Base-by-base conservation (phyloP, 1,140 invertebrate species). In the Macrobrachium rosenbergii region DNA sequence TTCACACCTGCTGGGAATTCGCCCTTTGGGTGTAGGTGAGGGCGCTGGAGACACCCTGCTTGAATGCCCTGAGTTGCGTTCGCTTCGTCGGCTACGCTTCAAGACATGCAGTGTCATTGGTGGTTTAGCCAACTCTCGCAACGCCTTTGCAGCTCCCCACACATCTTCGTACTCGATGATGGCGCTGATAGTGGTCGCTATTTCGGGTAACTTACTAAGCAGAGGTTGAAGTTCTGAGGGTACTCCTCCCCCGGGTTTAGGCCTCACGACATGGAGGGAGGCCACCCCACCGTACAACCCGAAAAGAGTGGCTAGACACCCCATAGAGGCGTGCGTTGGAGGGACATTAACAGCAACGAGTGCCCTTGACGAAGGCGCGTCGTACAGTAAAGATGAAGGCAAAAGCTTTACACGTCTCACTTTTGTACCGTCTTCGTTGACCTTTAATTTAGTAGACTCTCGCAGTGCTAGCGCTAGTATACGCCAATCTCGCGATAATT, bases 391-490 rank as follows among this genome's bases (percentile, higher is more conserved):
- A 14, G 58, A 62, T 37, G 95, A 94, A 10, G 97, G 97, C 82
- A 99, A 92, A 2, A 97, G 95, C 63, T 96, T 95, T 17, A 95
- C 92, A 75, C 98, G 94, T 19, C 97, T 93, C 17, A 99, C 93
- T 91, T 99, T 99, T 0, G 97, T 98, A 23, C 97, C 96, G 67
- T 95, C 94, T 69, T 97, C 95, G 92, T 99, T 99, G 11, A 99
- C 95, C 92, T 98, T 95, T 43, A 99, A 93, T 88, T 96, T 96
- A 14, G 94, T 94, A 0, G 97, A 98, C 63, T 93, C 93, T 11
- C 94, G 93, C 83, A 98, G 92, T 67, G 97, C 96, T 89, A 95
- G 94, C 2, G 97, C 97, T 2, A 98, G 96, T 0, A 96, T 95
- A 80, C 96, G 94, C 96, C 97, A 99, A 91, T 98, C 97, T 91